Evolutionary conservation across 1,140 invertebrate genomes (phyloP), one percentile per base, ranked within the genome.

Genomic region (Solen grandis): DNA sequence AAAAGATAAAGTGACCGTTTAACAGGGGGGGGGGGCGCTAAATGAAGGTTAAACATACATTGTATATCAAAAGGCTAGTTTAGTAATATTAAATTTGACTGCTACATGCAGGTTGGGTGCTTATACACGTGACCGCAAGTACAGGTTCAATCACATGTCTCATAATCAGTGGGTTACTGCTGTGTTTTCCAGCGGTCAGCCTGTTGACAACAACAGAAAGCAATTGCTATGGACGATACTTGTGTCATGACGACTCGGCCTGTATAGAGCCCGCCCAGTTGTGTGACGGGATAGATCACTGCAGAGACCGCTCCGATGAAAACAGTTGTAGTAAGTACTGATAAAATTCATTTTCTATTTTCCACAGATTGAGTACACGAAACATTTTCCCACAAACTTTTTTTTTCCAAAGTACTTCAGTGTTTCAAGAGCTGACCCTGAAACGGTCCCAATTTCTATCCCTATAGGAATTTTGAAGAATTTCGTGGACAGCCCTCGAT

Each of bases 241-340:
- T 66, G 36, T 80, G 77, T 50, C 59, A 62, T 54, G 77, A 94
- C 29, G 97, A 97, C 90, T 94, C 95, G 81, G 93, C 95, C 68
- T 97, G 96, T 88, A 95, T 97, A 81, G 94, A 95, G 8, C 94
- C 94, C 82, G 94, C 95, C 50, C 96, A 96, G 82, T 94, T 94
- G 77, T 98, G 97, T 89, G 97, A 97, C 88, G 95, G 95, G 27
- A 96, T 97, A 87, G 96, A 97, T 87, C 96, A 97, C 88, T 98
- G 97, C 86, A 96, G 96, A 0, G 97, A 97, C 89, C 95, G 95
- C 93, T 96, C 95, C 82, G 96, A 96, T 89, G 96, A 96, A 83
- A 85, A 33, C 14, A 33, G 59, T 38, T 80, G 77, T 46, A 60
- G 77, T 80, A 65, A 80, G 77, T 36, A 63, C 41, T 46, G 8